Evolutionary conservation across 2,113 vertebrate species (phyloP).

Genomic region (Cervus canadensis): DNA sequence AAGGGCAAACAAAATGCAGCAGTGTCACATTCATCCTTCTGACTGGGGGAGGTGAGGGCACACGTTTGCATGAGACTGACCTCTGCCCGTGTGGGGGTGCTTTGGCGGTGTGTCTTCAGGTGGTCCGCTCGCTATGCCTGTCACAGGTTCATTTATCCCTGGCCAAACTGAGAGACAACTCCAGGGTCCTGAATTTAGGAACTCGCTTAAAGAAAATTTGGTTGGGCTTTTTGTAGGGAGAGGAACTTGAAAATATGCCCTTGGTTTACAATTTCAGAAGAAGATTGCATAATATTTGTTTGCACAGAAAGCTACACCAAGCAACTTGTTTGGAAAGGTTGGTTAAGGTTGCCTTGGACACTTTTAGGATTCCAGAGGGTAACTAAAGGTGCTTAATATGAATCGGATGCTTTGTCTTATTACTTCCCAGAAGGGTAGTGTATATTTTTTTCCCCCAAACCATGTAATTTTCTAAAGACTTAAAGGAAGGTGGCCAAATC

Average conservation of each 20-base stretch:
- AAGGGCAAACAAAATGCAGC: neutral
- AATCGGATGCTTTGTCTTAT: slow-evolving; percentile 26
- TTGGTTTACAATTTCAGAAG: slow-evolving; percentile 18
- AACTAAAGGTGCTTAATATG: slow-evolving; percentile 4
- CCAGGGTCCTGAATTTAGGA: neutral
- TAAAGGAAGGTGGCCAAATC: slow-evolving; percentile 37
- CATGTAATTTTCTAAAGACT: slow-evolving; percentile 40
- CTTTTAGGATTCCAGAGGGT: neutral
- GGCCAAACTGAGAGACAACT: neutral
- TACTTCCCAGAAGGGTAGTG: slow-evolving; percentile 12
- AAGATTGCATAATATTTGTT: slow-evolving; percentile 6
- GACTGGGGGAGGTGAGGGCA: neutral
- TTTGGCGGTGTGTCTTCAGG: slow-evolving; percentile 49
- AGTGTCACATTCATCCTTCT: neutral
- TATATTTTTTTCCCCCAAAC: neutral
- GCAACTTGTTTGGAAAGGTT: slow-evolving; percentile 29
- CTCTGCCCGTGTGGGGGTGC: neutral
- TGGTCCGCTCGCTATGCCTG: slow-evolving; percentile 51
- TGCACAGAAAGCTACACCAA: neutral
- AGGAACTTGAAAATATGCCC: neutral
- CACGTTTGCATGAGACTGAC: fast-evolving
- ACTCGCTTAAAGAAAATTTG: neutral
- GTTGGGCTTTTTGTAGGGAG: neutral
- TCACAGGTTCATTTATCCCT: neutral
- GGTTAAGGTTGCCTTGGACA: slow-evolving; percentile 9